Conservation (phyloP, 2,888 invertebrate species). For the Hemicrepidius hirtus region DNA sequence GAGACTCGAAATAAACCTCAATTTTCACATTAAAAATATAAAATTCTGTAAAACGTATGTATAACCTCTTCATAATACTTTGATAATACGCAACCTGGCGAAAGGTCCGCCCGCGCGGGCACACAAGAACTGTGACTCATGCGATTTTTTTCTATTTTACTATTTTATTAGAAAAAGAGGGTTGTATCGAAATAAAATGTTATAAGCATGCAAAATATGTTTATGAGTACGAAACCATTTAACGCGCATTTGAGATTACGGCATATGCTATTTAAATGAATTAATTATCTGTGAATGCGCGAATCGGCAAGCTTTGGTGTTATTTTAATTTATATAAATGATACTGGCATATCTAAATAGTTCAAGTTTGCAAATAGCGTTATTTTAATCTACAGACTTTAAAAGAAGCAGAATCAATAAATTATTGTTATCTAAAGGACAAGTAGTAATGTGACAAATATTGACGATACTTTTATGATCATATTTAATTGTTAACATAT, state of each 20-base stretch:
- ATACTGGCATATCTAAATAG: conserved; percentile 22
- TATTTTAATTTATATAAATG: conserved; percentile 30
- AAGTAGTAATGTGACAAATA: not conserved
- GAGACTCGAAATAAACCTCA: too few species aligned
- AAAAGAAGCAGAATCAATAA: not conserved
- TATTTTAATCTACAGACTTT: not conserved
- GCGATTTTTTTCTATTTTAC: too few species aligned
- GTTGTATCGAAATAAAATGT: too few species aligned
- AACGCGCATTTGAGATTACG: conserved; percentile 20
- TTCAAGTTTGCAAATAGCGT: conserved; percentile 29
- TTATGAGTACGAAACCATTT: not conserved
- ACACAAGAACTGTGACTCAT: too few species aligned
- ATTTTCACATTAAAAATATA: too few species aligned
- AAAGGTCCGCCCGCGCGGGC: too few species aligned
- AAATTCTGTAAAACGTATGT: too few species aligned
- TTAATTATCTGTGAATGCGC: conserved; percentile 21
- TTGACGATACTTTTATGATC: not conserved
- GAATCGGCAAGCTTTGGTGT: conserved; percentile 27
- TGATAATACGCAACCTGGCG: too few species aligned
- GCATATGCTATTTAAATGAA: conserved; percentile 20
- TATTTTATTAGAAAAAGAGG: too few species aligned
- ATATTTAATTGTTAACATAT: not conserved
- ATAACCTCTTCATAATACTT: too few species aligned
- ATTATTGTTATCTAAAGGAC: not conserved
- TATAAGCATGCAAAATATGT: not conserved